Evolutionary conservation across 2,888 invertebrate genomes (phyloP).

Genomic region (Herminia tarsipennalis): DNA sequence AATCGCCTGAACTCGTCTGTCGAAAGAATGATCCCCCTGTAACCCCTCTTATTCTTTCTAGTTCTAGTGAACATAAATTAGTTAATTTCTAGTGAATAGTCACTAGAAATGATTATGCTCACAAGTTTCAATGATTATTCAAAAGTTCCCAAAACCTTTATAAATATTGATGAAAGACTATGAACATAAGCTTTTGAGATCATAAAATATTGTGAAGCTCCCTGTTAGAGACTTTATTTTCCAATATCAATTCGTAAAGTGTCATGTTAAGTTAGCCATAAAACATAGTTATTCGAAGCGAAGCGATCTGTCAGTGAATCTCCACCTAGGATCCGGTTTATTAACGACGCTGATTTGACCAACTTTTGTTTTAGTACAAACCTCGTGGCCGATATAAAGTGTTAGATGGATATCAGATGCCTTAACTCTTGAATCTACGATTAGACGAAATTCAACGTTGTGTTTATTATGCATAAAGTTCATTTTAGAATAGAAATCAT

Average conservation of each 20-base stretch:
- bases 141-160: not conserved
- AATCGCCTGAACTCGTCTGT: too few species aligned
- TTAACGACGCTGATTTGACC: conserved; percentile 65
- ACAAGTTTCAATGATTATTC: too few species aligned
- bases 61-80: too few species aligned
- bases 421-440: conserved; percentile 14
- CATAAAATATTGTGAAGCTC: conserved; percentile 3
- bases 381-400: conserved; percentile 61
- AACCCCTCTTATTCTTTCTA: too few species aligned
- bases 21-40: too few species aligned
- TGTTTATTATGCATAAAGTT: rapidly evolving
- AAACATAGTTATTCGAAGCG: conserved; percentile 33
- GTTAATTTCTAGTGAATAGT: too few species aligned
- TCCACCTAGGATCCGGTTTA: conserved; percentile 67
- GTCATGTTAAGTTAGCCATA: conserved; percentile 36
- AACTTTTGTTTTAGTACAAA: conserved; percentile 70
- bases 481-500: not conserved
- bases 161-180: conserved; percentile 1
- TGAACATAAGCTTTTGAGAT: not conserved
- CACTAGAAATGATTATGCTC: too few species aligned
- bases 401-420: conserved; percentile 28
- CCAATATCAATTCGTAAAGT: conserved; percentile 27
- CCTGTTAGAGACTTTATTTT: conserved; percentile 19
- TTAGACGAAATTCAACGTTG: not conserved
- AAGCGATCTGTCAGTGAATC: conserved; percentile 65